Evolutionary conservation across 1,140 invertebrate species (phyloP).

Genomic region (Ceratina calcarata): DNA sequence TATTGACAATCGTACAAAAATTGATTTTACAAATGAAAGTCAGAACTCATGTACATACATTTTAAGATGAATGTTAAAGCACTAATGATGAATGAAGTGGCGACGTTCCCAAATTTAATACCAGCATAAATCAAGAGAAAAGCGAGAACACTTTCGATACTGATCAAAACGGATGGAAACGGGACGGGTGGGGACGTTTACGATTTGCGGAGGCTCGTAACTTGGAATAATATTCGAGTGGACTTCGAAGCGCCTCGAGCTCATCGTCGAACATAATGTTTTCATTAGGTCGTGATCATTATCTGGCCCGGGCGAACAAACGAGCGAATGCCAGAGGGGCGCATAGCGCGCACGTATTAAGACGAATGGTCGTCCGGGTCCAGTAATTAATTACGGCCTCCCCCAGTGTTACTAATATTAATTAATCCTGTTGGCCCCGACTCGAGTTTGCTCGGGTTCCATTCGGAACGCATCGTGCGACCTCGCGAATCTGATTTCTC

Average conservation of each 20-base stretch:
- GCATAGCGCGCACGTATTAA: conserved; percentile 65
- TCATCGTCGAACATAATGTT: conserved; percentile 65
- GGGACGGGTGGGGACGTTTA: no score
- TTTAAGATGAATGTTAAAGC: no score
- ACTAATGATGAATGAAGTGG: not conserved
- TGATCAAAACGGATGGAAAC: not conserved
- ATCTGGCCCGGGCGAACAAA: conserved; percentile 65
- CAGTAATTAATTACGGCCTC: conserved; percentile 71
- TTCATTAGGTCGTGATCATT: conserved; percentile 71
- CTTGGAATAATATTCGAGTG: conserved; percentile 15
- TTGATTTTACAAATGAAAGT: no score
- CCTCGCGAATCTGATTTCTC: conserved; percentile 35
- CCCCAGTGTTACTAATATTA: conserved; percentile 72
- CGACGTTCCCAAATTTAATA: not conserved
- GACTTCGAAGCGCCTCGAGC: conserved; percentile 7
- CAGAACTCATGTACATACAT: no score
- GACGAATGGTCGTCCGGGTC: conserved; percentile 61
- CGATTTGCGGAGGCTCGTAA: conserved; percentile 6
- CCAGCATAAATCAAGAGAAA: not conserved
- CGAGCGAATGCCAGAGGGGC: conserved; percentile 60
- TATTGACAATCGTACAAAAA: no score
- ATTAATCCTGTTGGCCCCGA: conserved; percentile 65
- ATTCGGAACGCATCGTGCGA: conserved; percentile 35
- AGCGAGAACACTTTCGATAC: not conserved
- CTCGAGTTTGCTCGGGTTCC: conserved; percentile 27